phyloP scores from a whole-genome alignment of 2,797 vertebrate genomes.

The Caiman crocodilus region DNA sequence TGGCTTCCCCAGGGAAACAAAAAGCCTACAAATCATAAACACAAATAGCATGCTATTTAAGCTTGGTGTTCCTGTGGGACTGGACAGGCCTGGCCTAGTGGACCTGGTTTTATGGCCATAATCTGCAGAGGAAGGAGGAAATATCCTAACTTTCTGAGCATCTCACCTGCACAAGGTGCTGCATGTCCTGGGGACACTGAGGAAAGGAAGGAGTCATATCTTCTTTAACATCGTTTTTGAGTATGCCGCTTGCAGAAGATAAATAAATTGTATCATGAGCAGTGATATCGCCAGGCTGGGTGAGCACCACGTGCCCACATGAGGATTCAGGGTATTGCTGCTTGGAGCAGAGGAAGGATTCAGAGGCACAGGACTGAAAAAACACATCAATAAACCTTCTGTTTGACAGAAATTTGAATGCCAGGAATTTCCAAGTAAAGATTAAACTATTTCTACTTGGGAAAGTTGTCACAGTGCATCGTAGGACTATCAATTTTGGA shows the following conservation, averaged over 20 bases:
- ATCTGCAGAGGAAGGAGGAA: neutral
- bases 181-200: neutral
- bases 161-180: neutral
- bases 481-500: neutral
- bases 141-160: neutral
- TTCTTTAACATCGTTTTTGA: neutral
- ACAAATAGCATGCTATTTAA: neutral
- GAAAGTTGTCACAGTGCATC: neutral
- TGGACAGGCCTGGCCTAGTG: neutral
- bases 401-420: neutral
- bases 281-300: neutral
- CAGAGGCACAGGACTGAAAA: neutral
- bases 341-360: neutral
- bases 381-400: neutral
- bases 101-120: too few relatives aligned
- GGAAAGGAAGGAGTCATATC: neutral
- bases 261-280: neutral
- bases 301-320: neutral
- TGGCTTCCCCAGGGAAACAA: accelerated
- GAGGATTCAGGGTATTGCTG: neutral
- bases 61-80: neutral
- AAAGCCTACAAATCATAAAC: neutral
- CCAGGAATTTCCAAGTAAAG: neutral
- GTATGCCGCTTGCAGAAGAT: neutral
- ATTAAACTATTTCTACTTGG: neutral